phyloP scores from a whole-genome alignment of 2,888 invertebrate species.

The Homarus gammarus region DNA sequence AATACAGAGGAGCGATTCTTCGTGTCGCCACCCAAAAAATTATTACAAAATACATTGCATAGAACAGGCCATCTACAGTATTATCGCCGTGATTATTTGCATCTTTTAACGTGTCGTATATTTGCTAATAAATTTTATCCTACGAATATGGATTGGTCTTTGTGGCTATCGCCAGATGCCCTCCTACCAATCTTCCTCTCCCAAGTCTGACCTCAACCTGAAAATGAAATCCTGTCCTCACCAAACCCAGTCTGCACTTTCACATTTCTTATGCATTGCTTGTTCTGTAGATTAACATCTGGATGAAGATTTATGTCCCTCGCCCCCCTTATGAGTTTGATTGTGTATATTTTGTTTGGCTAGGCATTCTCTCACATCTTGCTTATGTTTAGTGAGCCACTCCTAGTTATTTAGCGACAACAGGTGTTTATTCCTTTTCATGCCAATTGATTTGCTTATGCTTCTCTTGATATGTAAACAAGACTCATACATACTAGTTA shows the following conservation, averaged over 20 bases:
- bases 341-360: neutral
- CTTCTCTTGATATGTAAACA: neutral
- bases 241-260: constrained; percentile 24
- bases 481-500: neutral
- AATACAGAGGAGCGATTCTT: too few relatives aligned
- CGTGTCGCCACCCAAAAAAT: too few relatives aligned
- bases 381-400: neutral
- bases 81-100: too few relatives aligned
- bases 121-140: too few relatives aligned
- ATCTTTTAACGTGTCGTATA: too few relatives aligned
- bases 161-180: neutral
- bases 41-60: too few relatives aligned
- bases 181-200: neutral
- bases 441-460: neutral
- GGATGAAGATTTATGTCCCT: neutral
- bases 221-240: neutral
- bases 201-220: neutral
- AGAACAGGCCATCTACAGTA: too few relatives aligned
- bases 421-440: neutral
- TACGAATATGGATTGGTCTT: neutral
- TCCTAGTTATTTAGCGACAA: neutral
- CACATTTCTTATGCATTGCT: constrained; percentile 8
- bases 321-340: neutral
- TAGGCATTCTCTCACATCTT: neutral
- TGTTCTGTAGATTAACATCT: neutral